These are phyloP conservation scores for Sphaeridia pumilis DNA, from an alignment of 2,888 invertebrate species.

Conservation along the genomic window DNA sequence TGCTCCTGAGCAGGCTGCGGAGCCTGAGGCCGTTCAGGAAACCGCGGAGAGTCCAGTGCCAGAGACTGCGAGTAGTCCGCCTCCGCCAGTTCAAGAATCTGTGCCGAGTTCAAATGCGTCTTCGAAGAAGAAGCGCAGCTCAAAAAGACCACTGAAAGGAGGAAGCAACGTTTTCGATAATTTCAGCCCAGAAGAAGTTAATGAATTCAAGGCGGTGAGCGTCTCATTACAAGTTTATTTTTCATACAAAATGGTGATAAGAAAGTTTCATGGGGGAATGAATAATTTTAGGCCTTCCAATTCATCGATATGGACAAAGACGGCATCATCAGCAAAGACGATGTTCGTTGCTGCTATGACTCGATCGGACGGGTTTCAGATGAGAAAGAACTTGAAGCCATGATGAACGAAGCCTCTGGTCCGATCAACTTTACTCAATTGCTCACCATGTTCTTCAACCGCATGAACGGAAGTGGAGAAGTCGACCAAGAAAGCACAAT, in stretches of 20 bases:
- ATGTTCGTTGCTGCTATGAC: constrained; percentile 37
- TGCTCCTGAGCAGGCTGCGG: background rate
- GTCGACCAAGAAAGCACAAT: constrained; percentile 39
- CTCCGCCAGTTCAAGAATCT: background rate
- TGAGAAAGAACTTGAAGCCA: constrained; percentile 38
- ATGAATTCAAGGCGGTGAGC: constrained; percentile 38
- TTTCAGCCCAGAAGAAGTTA: constrained; percentile 39
- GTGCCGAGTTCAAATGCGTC: too few relatives aligned
- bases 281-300: constrained; percentile 37
- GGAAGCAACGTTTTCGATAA: constrained; percentile 40
- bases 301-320: constrained; percentile 40
- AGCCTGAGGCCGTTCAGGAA: background rate
- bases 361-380: constrained; percentile 38
- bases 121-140: constrained; percentile 10
- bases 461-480: constrained; percentile 37
- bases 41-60: background rate
- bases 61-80: too few relatives aligned
- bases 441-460: constrained; percentile 39
- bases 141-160: constrained; percentile 35
- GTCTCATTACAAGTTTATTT: background rate
- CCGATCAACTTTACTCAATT: constrained; percentile 40
- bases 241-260: background rate
- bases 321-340: constrained; percentile 37
- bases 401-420: constrained; percentile 39
- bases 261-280: background rate